Evolutionary conservation across 2,797 vertebrate genomes (phyloP), one percentile per base, ranked within the genome.

Genomic region (Picus viridis): DNA sequence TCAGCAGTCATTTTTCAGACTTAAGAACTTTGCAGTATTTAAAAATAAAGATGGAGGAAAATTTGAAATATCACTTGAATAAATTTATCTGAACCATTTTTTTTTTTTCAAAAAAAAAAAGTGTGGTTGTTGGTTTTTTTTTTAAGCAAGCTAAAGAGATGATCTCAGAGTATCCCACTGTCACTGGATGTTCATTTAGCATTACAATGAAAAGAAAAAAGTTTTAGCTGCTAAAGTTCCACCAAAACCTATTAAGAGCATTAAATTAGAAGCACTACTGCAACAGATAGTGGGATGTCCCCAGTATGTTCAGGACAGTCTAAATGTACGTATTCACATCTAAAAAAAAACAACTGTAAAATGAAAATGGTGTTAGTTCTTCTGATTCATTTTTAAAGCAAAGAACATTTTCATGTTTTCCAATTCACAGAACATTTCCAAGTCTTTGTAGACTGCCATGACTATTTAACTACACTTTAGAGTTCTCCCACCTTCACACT

Each of bases 381-480:
- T 90, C 76, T 71, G 68, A 71, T 89, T 94, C 6, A 88, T 90
- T 96, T 96, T 91, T 92, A 90, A 82, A 93, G 92, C 81, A 92
- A 94, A 95, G 94, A 88, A 83, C 88, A 80, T 95, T 94, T 92
- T 54, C 71, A 57, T 88, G 85, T 92, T 95, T 93, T 95, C 74
- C 26, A 51, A 41, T 88, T 89, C 87, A 89, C 8, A 89, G 77
- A 92, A 92, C 89, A 81, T 36, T 89, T 93, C 85, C 77, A 91
- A 5, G 89, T 77, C 92, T 92, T 84, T 30, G 3, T 54, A 88
- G 69, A 61, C 77, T 93, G 83, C 43, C 61, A 77, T 63, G 51
- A 87, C 54, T 83, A 45, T 88, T 97, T 95, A 95, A 86, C 77
- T 85, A 80, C 74, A 81, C 56, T 95, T 90, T 73, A 54, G 61